Conservation (phyloP, 2,113 vertebrate genomes). For the Condylura cristata region DNA sequence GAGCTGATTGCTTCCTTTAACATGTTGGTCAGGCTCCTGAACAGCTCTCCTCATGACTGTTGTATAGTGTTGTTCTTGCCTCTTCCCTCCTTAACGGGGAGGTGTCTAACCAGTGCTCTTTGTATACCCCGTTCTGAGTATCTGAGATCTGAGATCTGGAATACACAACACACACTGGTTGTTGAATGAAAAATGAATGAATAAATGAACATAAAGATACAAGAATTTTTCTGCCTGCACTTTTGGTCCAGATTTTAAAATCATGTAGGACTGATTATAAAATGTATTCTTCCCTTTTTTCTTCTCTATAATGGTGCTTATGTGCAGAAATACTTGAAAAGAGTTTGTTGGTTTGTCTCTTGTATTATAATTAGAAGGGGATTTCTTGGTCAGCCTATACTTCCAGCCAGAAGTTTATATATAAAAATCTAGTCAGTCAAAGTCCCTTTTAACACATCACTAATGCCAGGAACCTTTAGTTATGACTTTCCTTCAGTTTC, state of each 20-base stretch:
- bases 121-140: neutral
- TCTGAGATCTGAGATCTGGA: no score
- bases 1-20: neutral
- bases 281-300: neutral
- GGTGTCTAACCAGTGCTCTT: neutral
- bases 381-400: neutral
- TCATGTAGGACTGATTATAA: neutral
- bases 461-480: slow-evolving; percentile 9
- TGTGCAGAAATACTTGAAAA: neutral
- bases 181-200: neutral
- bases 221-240: neutral
- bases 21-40: neutral
- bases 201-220: neutral
- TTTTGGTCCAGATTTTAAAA: neutral
- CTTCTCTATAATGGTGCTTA: neutral
- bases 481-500: neutral
- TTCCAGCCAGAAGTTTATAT: neutral
- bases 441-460: slow-evolving; percentile 2
- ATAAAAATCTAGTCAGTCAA: neutral
- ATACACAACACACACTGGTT: neutral
- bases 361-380: slow-evolving; percentile 25
- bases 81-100: neutral
- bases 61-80: neutral
- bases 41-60: neutral
- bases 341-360: neutral